Evolutionary conservation across 2,113 vertebrate species (phyloP), one percentile per base, ranked within the genome.

Genomic region (Triplophysa dalaica): DNA sequence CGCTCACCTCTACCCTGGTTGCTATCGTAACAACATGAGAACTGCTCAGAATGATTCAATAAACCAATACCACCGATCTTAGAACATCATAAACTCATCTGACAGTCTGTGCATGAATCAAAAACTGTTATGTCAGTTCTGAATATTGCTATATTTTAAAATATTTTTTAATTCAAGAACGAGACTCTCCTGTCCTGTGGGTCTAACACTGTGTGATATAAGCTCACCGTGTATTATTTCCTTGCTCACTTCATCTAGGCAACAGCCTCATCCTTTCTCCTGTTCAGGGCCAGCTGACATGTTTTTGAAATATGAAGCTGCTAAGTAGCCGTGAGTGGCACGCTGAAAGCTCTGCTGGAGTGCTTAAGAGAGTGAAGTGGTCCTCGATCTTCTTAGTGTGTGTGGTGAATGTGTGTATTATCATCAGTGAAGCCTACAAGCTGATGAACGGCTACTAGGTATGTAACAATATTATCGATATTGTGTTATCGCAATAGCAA

Each of bases 291-390:
- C 68, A 80, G 24, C 61, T 70, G 69, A 65, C 75, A 78, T 60
- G 70, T 73, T 65, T 82, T 48, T 78, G 68, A 82, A 82, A 73
- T 82, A 78, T 73, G 75, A 78, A 72, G 48, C 75, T 78, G 67
- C 11, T 67, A 81, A 81, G 79, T 75, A 58, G 33, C 26, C 33
- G 61, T 82, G 74, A 82, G 81, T 78, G 77, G 48, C 69, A 63
- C 8, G 17, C 19, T 58, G 61, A 60, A 77, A 78, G 67, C 60
- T 63, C 33, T n/a, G 75, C 17, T 22, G 19, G 69, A 48, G 75
- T 56, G 54, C 61, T 65, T 76, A 29, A 76, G 61, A 76, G 43
- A 76, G 43, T 65, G 60, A 76, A 65, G 61, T 76, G 45, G 74
- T 54, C 74, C 61, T 76, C 61, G 7, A 19, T 65, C 62, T 75